Base-by-base conservation (phyloP, 2,113 vertebrate species). In the Promerops cafer region DNA sequence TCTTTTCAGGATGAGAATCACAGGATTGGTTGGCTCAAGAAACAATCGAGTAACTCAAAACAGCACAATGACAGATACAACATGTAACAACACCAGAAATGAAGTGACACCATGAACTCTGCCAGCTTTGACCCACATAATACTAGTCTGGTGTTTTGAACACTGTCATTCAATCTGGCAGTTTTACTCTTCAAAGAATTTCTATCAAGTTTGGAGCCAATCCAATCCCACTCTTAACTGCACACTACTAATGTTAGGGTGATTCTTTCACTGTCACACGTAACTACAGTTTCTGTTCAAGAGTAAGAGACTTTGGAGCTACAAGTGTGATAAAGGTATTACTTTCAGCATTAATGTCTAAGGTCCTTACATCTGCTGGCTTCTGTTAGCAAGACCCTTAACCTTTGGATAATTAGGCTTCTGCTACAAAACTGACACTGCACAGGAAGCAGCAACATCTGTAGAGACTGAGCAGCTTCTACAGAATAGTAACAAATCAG, bases 361-460 rank as follows among this genome's bases (percentile, higher is more conserved):
- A 50, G 37, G 72, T 75, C 52, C n/a, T 83, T 80, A 78, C 30
- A 89, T 75, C 27, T 83, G 64, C 75, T 88, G 57, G 37, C 45
- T 93, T 63, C 39, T 6, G 45, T 40, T 11, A 85, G 69, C 56
- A 50, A 93, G 83, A 72, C 65, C 40, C 45, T 80, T 90, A 75
- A 81, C 53, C 91, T 93, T 94, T 70, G 50, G 24, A 26, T 89
- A 94, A 93, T 91, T n/a, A 83, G 49, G 49, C 66, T 96, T 88
- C 69, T 89, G 76, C 91, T 84, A 42, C 50, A 76, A 90, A 92
- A 92, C 17, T 77, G 87, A 59, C 72, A 85, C 26, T 44, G 49
- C 27, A 49, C 35, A 27, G 11, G 16, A 87, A 86, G 72, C 11
- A 78, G 45, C 2, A 2, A 44, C 5, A 33, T 30, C 88, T 80